phyloP scores from a whole-genome alignment of 2,113 vertebrate genomes.

The Ia io region DNA sequence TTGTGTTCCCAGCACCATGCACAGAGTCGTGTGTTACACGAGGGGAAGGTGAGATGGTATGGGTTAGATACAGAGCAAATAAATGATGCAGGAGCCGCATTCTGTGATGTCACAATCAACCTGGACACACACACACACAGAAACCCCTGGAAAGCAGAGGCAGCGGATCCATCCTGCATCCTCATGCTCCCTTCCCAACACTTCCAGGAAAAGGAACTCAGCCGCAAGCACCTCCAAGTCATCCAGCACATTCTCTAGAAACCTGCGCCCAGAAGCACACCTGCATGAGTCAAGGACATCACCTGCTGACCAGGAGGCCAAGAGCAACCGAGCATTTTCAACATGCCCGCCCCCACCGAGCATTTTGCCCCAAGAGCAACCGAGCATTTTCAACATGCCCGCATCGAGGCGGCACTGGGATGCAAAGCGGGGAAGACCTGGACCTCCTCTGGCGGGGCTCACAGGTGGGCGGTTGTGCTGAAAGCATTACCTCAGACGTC shows the following conservation, averaged over 20 bases:
- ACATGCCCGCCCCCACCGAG: neutral
- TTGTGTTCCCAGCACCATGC: neutral
- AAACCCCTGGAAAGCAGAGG: neutral
- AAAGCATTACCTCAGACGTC: neutral
- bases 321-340: neutral
- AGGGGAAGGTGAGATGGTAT: neutral
- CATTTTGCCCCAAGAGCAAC: neutral
- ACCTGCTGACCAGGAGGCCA: neutral
- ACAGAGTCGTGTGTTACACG: neutral
- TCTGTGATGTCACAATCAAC: neutral
- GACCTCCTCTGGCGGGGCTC: neutral
- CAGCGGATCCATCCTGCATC: no score
- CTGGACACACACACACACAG: neutral
- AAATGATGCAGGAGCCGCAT: neutral
- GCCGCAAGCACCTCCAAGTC: neutral
- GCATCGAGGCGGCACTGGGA: accelerated
- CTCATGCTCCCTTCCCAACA: neutral
- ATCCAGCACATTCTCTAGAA: neutral
- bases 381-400: neutral
- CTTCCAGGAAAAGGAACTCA: neutral
- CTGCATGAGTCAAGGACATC: neutral
- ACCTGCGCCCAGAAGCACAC: neutral
- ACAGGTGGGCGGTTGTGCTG: neutral
- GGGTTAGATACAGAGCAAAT: neutral
- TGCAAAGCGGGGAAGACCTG: neutral